Conservation (phyloP, 2,797 vertebrate genomes). For the Sebastes baramenuke region DNA sequence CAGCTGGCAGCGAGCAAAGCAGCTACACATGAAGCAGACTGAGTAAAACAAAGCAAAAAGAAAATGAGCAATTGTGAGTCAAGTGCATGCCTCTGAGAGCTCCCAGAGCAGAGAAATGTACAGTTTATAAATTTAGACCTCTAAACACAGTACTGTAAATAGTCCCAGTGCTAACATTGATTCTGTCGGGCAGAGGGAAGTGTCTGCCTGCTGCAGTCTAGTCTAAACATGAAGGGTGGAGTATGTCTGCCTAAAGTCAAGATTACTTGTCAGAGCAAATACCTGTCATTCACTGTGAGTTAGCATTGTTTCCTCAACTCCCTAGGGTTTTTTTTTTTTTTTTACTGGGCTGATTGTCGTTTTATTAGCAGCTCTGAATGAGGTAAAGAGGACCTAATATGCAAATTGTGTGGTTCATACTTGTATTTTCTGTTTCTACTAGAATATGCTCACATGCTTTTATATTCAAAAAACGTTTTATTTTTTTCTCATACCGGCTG, state of each 20-base stretch:
- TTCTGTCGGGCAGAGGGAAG: constrained; percentile 28
- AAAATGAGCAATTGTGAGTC: constrained; percentile 19
- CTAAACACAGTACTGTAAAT: constrained; percentile 34
- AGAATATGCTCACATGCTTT: too few relatives aligned
- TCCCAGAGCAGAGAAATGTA: constrained; percentile 4
- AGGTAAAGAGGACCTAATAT: neutral
- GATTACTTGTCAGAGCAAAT: constrained; percentile 66
- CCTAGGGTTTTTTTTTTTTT: neutral
- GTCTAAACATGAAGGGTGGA: constrained; percentile 66
- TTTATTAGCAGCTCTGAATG: neutral
- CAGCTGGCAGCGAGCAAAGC: constrained; percentile 37
- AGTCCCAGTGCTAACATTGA: constrained; percentile 33
- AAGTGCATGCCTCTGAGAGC: constrained; percentile 17
- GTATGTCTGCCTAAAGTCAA: constrained; percentile 51
- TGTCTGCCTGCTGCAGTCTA: constrained; percentile 52
- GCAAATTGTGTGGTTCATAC: neutral
- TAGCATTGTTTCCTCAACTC: constrained; percentile 43
- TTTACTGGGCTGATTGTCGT: neutral
- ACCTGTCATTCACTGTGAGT: constrained; percentile 52
- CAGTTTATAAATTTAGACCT: constrained; percentile 22
- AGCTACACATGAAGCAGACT: neutral
- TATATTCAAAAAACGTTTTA: too few relatives aligned
- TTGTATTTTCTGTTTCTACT: too few relatives aligned
- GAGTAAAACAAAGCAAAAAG: constrained; percentile 10
- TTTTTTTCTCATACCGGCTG: too few relatives aligned